These are phyloP conservation scores for Drosophila biarmipes DNA, from an alignment of 1,140 invertebrate species.

Conservation along the genomic window DNA sequence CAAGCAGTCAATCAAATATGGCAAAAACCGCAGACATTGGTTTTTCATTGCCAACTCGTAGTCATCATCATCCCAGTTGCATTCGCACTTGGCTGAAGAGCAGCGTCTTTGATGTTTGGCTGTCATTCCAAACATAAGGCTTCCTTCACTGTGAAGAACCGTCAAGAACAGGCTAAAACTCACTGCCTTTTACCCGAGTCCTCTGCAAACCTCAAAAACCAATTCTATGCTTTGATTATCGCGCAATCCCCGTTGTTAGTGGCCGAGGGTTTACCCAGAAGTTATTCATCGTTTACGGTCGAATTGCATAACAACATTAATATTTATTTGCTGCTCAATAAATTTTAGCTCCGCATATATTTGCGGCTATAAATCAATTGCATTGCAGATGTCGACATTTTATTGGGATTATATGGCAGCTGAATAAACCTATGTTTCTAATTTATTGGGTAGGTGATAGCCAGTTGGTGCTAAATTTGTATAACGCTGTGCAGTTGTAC, in stretches of 20 bases:
- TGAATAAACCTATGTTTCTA: background rate
- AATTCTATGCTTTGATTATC: conserved; percentile 73
- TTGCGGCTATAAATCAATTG: background rate
- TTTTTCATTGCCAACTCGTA: conserved; percentile 12
- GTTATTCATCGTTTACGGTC: background rate
- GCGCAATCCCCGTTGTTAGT: conserved; percentile 11
- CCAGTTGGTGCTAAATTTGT: background rate
- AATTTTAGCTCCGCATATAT: background rate
- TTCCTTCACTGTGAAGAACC: conserved; percentile 35
- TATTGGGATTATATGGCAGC: background rate
- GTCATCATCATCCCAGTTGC: conserved; percentile 32
- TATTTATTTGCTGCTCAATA: background rate
- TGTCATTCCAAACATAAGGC: conserved; percentile 17
- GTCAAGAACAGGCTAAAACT: conserved; percentile 23
- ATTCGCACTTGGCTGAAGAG: conserved; percentile 39
- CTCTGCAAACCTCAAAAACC: conserved; percentile 64
- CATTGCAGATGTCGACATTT: background rate
- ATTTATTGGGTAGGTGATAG: background rate
- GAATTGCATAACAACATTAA: background rate
- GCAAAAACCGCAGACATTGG: conserved; percentile 23
- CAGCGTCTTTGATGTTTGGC: conserved; percentile 43
- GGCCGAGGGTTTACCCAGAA: conserved; percentile 11
- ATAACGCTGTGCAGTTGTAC: background rate
- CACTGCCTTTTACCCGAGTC: conserved; percentile 31
- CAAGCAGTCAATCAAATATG: conserved; percentile 70